Evolutionary conservation across 2,797 vertebrate genomes (phyloP).

Genomic region (Oreortyx pictus): DNA sequence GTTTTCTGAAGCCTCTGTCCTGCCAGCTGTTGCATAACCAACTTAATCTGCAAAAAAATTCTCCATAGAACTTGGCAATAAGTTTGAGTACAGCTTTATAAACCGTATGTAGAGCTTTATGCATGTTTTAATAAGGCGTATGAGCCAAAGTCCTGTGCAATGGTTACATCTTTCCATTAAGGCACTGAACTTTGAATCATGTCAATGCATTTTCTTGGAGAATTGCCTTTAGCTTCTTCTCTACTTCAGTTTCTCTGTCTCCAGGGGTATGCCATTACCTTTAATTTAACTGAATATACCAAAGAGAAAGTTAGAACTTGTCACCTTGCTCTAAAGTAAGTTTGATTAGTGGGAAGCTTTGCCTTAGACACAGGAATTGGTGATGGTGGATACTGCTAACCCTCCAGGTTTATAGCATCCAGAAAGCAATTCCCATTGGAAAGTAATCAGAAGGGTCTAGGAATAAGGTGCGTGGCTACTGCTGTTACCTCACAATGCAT

Average conservation of each 20-base stretch:
- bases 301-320: background rate
- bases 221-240: background rate
- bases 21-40: background rate
- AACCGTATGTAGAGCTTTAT: background rate
- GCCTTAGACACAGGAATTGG: background rate
- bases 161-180: background rate
- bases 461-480: background rate
- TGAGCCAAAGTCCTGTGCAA: slow-evolving; percentile 24
- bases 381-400: background rate
- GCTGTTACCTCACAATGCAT: background rate
- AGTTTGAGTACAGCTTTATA: background rate
- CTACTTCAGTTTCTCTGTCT: background rate
- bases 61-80: background rate
- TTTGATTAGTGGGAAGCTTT: background rate
- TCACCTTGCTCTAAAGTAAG: background rate
- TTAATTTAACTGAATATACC: background rate
- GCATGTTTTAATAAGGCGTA: background rate
- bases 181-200: background rate
- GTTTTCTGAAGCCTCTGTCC: background rate
- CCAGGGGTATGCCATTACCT: background rate
- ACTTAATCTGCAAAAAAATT: background rate
- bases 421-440: background rate
- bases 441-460: background rate
- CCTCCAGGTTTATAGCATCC: background rate
- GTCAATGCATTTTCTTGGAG: background rate